phyloP scores from a whole-genome alignment of 2,888 invertebrate species.

The Euproctis similis region DNA sequence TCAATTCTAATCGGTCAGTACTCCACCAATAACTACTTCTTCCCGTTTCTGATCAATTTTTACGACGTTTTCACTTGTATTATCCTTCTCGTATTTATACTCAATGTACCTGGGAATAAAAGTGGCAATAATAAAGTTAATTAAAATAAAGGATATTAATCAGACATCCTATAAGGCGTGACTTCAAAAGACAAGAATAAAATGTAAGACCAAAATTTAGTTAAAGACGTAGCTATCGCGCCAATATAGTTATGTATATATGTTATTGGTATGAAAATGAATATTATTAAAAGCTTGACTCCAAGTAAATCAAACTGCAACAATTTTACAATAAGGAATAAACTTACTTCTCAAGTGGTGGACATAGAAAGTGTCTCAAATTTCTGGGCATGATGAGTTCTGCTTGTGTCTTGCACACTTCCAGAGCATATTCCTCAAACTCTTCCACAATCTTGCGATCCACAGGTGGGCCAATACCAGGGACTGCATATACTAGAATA shows the following conservation, averaged over 20 bases:
- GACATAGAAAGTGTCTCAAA: constrained; percentile 80
- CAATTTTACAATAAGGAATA: no score
- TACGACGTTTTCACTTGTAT: no score
- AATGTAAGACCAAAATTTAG: no score
- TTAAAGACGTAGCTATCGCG: background rate
- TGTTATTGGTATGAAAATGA: no score
- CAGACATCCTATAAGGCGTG: no score
- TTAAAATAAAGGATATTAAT: no score
- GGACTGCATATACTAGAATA: constrained; percentile 60
- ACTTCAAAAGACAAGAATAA: no score
- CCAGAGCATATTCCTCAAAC: constrained; percentile 69
- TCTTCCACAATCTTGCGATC: constrained; percentile 62
- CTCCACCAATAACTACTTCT: constrained; percentile 41
- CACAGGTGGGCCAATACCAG: constrained; percentile 77
- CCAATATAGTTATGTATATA: no score
- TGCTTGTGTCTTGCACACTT: constrained; percentile 73
- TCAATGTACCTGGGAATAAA: constrained; percentile 37
- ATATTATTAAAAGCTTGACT: no score
- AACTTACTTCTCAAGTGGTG: constrained; percentile 77
- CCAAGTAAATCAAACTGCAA: no score
- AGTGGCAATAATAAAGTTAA: no score
- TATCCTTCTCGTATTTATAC: constrained; percentile 18
- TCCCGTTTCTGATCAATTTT: no score
- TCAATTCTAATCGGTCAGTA: constrained; percentile 36
- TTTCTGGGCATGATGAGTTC: constrained; percentile 83